A percentile compares a stretch with the other conserved stretches of the same genome.
Conservation (phyloP, 2,113 vertebrate genomes). For the Hipposideros armiger region DNA sequence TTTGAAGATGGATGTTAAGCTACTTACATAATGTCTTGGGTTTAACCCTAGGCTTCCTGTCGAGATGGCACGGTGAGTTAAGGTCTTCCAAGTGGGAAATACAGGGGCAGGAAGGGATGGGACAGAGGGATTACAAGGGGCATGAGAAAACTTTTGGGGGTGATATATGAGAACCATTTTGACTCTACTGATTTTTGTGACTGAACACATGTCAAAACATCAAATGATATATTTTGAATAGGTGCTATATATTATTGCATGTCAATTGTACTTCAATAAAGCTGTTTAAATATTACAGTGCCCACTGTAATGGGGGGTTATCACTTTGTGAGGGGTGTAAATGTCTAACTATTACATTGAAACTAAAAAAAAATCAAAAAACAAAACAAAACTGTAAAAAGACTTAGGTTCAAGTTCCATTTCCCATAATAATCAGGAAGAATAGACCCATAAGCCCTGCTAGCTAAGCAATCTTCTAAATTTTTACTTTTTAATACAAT, state of each 20-base stretch:
- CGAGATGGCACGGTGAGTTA: neutral
- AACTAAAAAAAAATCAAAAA: no score
- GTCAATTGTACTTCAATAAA: neutral
- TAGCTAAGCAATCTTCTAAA: neutral
- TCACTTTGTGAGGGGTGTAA: no score
- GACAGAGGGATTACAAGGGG: neutral
- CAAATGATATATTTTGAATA: neutral
- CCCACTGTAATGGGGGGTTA: no score
- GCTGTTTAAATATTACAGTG: neutral
- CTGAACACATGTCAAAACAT: neutral
- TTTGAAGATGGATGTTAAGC: neutral
- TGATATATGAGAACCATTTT: neutral
- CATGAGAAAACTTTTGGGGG: neutral
- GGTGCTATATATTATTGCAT: neutral
- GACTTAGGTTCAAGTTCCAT: neutral
- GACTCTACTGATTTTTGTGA: neutral
- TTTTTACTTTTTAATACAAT: constrained; percentile 22
- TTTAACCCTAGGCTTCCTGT: neutral
- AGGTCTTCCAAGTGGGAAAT: neutral
- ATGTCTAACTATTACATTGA: no score
- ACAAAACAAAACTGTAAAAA: no score
- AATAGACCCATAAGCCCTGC: neutral
- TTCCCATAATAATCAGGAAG: neutral
- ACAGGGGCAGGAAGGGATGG: neutral
- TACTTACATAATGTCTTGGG: neutral